Percentiles rank a stretch among this genome's conserved stretches.
These are phyloP conservation scores for Kryptolebias ocellatus DNA, from an alignment of 2,797 vertebrate genomes.

Conservation along the genomic window DNA sequence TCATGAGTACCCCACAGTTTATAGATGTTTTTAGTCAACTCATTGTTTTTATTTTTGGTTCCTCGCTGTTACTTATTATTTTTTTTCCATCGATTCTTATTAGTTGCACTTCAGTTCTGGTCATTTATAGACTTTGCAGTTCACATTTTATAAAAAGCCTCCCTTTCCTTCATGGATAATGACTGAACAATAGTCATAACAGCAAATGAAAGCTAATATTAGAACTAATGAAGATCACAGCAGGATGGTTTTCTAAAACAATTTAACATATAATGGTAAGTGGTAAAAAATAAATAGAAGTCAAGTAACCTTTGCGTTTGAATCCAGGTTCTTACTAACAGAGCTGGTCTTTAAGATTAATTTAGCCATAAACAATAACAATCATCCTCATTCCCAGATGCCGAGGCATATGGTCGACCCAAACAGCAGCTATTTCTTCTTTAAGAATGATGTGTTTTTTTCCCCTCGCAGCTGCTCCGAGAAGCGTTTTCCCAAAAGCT, in stretches of 20 bases:
- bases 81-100: not conserved
- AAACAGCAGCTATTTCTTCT: constrained; percentile 54
- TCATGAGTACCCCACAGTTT: not conserved
- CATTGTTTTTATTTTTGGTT: not conserved
- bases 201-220: constrained; percentile 39
- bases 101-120: too few relatives aligned
- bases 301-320: not conserved
- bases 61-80: not conserved
- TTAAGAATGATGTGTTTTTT: constrained; percentile 52
- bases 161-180: constrained; percentile 13
- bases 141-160: constrained; percentile 24
- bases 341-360: constrained; percentile 36
- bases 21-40: not conserved
- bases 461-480: constrained; percentile 55
- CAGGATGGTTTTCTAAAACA: constrained; percentile 10
- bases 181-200: constrained; percentile 28
- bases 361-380: constrained; percentile 40
- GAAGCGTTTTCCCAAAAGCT: constrained; percentile 37
- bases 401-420: constrained; percentile 60
- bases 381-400: constrained; percentile 50
- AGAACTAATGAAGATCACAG: constrained; percentile 25
- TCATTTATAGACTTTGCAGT: constrained; percentile 7
- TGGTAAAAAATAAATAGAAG: not conserved
- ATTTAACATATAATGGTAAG: too few relatives aligned
- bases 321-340: constrained; percentile 23